Percentiles rank a stretch among this genome's conserved stretches.
Conservation (phyloP, 2,113 vertebrate genomes). For the Labeo rohita region DNA sequence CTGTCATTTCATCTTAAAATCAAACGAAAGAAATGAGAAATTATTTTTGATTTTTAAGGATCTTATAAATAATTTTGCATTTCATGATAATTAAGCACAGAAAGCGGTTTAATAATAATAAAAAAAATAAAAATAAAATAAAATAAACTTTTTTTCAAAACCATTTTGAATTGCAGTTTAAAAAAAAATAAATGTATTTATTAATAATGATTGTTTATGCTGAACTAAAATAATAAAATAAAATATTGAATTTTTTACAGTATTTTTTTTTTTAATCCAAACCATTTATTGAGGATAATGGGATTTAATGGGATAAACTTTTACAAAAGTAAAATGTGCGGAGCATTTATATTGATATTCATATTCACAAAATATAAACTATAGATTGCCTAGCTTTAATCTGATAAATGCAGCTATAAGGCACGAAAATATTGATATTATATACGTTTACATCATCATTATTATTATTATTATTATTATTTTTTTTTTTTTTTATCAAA, state of each 20-base stretch:
- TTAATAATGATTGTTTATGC: background rate
- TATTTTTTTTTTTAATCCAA: background rate
- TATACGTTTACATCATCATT: background rate
- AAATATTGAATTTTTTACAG: background rate
- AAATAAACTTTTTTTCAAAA: too few relatives aligned
- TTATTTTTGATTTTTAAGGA: too few relatives aligned
- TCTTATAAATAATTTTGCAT: too few relatives aligned
- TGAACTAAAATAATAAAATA: background rate
- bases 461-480: too few relatives aligned
- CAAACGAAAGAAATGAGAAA: background rate
- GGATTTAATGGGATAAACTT: too few relatives aligned
- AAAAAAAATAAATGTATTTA: background rate
- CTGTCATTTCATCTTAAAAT: background rate
- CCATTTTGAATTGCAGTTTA: too few relatives aligned
- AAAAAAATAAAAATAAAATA: too few relatives aligned
- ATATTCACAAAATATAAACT: background rate
- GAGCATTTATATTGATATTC: background rate
- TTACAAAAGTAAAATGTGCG: too few relatives aligned
- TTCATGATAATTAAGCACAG: too few relatives aligned
- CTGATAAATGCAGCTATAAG: background rate
- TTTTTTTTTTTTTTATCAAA: background rate
- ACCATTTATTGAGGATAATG: too few relatives aligned
- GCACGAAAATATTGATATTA: background rate
- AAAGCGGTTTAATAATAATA: too few relatives aligned
- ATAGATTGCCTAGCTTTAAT: background rate